These are phyloP conservation scores for Heloderma charlesbogerti DNA, from an alignment of 2,113 vertebrate species.

Conservation along the genomic window DNA sequence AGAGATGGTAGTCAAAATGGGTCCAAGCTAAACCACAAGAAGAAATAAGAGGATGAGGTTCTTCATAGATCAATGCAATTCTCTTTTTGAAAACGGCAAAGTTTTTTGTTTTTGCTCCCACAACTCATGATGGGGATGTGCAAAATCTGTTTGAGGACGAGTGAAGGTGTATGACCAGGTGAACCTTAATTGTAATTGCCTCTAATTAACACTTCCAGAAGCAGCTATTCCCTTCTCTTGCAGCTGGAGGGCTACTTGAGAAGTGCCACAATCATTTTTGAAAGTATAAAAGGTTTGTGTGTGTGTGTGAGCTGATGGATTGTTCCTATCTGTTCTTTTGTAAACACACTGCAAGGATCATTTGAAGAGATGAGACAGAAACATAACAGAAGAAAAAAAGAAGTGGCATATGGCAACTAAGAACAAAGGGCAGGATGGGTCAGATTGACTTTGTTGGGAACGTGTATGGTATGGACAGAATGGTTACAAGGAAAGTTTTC, in stretches of 20 bases:
- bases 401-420: background rate
- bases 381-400: constrained; percentile 16
- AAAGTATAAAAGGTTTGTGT: constrained; percentile 1
- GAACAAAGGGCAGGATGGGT: background rate
- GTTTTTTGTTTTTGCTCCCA: background rate
- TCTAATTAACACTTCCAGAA: constrained; percentile 59
- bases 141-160: constrained; percentile 15
- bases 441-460: background rate
- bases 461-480: background rate
- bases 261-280: constrained; percentile 23
- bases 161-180: constrained; percentile 35
- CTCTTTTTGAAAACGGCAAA: background rate
- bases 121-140: background rate
- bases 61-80: background rate
- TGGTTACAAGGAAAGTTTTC: too few species aligned
- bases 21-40: background rate
- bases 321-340: constrained; percentile 8
- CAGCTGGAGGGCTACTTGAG: constrained; percentile 33
- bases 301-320: background rate
- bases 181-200: constrained; percentile 51
- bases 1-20: background rate
- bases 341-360: constrained; percentile 5
- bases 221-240: constrained; percentile 50
- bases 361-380: background rate
- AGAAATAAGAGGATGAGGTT: background rate